Evolutionary conservation across 2,888 invertebrate genomes (phyloP).

Genomic region (Gortyna flavago): DNA sequence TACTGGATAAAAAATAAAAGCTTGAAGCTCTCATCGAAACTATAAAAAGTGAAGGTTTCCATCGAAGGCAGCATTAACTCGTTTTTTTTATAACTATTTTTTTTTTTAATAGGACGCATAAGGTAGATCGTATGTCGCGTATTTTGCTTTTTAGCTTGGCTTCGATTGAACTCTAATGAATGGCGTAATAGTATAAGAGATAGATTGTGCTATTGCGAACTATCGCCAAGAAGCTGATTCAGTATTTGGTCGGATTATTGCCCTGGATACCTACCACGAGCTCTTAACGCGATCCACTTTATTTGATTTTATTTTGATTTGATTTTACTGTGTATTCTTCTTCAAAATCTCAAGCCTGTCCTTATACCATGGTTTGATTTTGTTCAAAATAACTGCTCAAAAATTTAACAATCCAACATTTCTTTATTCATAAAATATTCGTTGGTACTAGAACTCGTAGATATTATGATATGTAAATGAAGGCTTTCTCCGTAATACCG

Average conservation of each 20-base stretch:
- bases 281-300: no score
- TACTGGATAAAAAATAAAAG: slow-evolving; percentile 23
- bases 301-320: no score
- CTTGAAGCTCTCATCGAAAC: not conserved
- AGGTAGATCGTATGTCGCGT: not conserved
- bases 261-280: no score
- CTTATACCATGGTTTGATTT: not conserved
- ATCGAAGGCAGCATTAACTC: slow-evolving; percentile 8
- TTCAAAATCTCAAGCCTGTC: not conserved
- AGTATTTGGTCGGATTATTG: no score
- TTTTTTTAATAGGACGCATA: slow-evolving; percentile 20
- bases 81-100: not conserved
- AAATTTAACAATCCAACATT: slow-evolving; percentile 5
- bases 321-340: not conserved
- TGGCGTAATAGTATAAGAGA: no score
- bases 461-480: slow-evolving; percentile 43
- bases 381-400: not conserved
- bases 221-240: not conserved
- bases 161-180: not conserved
- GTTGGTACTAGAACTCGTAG: not conserved
- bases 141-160: not conserved
- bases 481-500: slow-evolving; percentile 20
- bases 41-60: slow-evolving; percentile 25
- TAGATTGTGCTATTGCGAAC: no score
- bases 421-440: slow-evolving; percentile 37